Evolutionary conservation across 1,140 invertebrate genomes (phyloP), one percentile per base, ranked within the genome.

Genomic region (Zaprionus capensis): DNA sequence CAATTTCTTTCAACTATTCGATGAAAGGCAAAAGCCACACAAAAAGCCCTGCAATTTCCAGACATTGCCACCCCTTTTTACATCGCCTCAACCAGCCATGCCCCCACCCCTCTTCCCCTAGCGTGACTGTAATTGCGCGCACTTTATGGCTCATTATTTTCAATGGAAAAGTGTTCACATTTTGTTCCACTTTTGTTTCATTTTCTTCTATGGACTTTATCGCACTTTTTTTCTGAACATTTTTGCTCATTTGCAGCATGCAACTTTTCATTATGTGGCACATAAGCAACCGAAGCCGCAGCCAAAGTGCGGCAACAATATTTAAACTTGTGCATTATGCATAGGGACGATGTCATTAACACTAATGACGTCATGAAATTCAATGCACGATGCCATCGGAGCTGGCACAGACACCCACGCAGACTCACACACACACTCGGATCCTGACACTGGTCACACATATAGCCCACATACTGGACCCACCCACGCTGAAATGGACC

Each of bases 341-440:
- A 83, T 82, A 76, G 53, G 64, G 49, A 73, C 76, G 69, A 76
- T 68, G 82, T 76, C 82, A 84, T 84, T 84, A 84, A 78, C 82
- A 80, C 82, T 84, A 84, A 84, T 78, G 82, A 84, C 82, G 82
- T 85, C 82, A 84, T 86, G 82, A 85, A 86, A 84, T 72, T 81
- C 70, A 81, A 84, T 84, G 82, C 82, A 58, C 66, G 62, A 53
- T 49, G 64, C 81, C 26, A 76, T 49, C 14, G 26, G 69, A 67
- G 56, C 62, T 61, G 34, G 12, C 46, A 44, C 58, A 28, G 57
- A 70, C 46, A 38, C 20, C 15, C 51, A 58, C 46, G 28, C 31
- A 58, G 15, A 15, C 55, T 17, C 28, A 26, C 22, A 38, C 55
- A 12, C 17, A 15, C 17, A 53, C 31, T 11, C 9, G 31, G 2